Conservation (phyloP, 2,888 invertebrate species). For the Drosophila paranaensis region DNA sequence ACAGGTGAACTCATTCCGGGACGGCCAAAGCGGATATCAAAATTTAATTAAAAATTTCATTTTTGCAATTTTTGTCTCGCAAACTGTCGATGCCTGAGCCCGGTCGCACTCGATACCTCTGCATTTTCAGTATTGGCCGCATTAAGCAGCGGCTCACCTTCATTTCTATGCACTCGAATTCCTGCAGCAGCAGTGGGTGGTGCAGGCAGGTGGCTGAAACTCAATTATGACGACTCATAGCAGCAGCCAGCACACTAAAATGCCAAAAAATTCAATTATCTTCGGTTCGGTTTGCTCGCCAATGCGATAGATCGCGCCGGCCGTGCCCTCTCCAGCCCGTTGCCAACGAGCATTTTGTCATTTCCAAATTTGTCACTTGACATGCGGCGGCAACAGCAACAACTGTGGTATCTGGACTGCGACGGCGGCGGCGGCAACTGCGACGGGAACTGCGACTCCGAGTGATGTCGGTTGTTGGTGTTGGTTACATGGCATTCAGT, state of each 20-base stretch:
- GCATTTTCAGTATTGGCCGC: conserved; percentile 38
- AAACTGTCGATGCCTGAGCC: conserved; percentile 8
- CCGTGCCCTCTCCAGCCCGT: not conserved
- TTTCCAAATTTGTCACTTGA: conserved; percentile 81
- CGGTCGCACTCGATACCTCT: conserved; percentile 19
- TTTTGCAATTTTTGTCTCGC: conserved; percentile 63
- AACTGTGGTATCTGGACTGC: conserved; percentile 22
- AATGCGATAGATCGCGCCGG: conserved; percentile 32
- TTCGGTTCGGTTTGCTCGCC: conserved; percentile 42
- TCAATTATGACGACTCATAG: conserved; percentile 76
- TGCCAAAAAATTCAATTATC: conserved; percentile 73
- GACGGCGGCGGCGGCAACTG: conserved; percentile 35
- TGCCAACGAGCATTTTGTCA: conserved; percentile 70
- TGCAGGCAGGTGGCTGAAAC: conserved; percentile 47
- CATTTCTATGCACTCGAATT: conserved; percentile 57
- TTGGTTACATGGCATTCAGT: conserved; percentile 58
- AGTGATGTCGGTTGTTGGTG: conserved; percentile 29
- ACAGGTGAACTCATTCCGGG: conserved; percentile 59
- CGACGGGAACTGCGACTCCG: conserved; percentile 32
- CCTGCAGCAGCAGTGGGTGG: conserved; percentile 32
- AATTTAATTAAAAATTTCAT: conserved; percentile 81
- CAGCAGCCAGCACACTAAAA: conserved; percentile 28
- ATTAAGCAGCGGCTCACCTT: conserved; percentile 38
- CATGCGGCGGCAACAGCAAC: conserved; percentile 59
- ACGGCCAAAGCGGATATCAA: conserved; percentile 64